Conservation (phyloP, 2,888 invertebrate genomes). For the Himalopsyche anomala region DNA sequence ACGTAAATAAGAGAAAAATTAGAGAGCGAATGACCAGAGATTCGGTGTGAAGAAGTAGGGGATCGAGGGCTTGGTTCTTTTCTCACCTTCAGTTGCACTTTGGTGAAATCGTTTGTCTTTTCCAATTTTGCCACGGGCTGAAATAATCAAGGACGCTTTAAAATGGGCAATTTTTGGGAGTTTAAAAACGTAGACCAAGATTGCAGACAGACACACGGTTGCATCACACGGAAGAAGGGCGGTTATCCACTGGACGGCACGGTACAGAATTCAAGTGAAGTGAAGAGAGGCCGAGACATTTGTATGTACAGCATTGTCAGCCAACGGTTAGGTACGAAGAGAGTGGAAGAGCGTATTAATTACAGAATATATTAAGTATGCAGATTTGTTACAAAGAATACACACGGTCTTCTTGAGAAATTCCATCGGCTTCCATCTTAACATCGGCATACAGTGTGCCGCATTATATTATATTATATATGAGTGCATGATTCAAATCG, state of each 20-base stretch:
- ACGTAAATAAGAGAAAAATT: constrained; percentile 36
- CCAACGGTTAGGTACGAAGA: constrained; percentile 34
- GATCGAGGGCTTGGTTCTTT: not conserved
- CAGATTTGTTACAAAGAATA: not conserved
- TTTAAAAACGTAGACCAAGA: constrained; percentile 3
- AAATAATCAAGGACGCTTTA: constrained; percentile 58
- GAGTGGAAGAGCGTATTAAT: constrained; percentile 12
- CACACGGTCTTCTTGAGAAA: no score
- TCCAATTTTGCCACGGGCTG: constrained; percentile 63
- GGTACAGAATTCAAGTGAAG: not conserved
- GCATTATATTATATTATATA: no score
- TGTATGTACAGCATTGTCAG: constrained; percentile 15
- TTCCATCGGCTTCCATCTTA: no score
- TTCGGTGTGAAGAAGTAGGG: constrained; percentile 36
- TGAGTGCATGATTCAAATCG: no score
- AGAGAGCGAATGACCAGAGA: constrained; percentile 41
- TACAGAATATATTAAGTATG: not conserved
- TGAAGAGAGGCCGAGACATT: not conserved
- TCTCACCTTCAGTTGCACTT: constrained; percentile 65
- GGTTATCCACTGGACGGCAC: constrained; percentile 48
- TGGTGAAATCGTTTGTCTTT: constrained; percentile 63
- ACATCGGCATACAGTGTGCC: no score
- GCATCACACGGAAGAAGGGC: constrained; percentile 39
- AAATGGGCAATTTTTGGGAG: constrained; percentile 29
- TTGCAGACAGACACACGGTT: constrained; percentile 25